Evolutionary conservation across 2,797 vertebrate genomes (phyloP).

Genomic region (Benthosema pterotum): DNA sequence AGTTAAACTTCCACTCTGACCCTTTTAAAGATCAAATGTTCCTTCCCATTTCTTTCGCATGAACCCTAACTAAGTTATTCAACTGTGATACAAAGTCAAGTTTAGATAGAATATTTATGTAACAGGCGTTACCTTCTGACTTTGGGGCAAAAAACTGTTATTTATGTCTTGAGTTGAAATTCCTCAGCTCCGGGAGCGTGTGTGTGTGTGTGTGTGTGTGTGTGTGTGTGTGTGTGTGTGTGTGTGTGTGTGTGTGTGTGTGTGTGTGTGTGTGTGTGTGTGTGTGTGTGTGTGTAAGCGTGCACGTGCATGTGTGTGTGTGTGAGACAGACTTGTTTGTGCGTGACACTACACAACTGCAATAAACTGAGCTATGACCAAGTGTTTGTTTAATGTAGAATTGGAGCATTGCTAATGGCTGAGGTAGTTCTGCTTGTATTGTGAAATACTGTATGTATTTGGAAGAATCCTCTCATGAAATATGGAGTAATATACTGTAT

Average conservation of each 20-base stretch:
- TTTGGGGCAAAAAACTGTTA: conserved; percentile 14
- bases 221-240: too few relatives aligned
- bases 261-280: too few relatives aligned
- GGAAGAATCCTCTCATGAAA: conserved; percentile 28
- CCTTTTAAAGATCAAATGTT: conserved; percentile 62
- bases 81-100: conserved; percentile 17
- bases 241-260: too few relatives aligned
- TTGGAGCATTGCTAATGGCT: conserved; percentile 7
- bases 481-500: conserved; percentile 55
- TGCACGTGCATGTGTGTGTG: too few relatives aligned
- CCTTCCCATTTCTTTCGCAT: conserved; percentile 47
- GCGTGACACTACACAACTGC: too few relatives aligned
- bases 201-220: conserved; percentile 18
- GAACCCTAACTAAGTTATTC: conserved; percentile 16
- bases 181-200: conserved; percentile 19
- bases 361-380: conserved; percentile 12
- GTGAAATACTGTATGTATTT: conserved; percentile 39
- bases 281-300: too few relatives aligned
- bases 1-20: conserved; percentile 45
- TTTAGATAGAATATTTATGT: conserved; percentile 18
- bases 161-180: conserved; percentile 27
- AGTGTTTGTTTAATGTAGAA: conserved; percentile 12
- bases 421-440: conserved; percentile 20
- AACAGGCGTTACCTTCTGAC: conserved; percentile 19
- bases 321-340: too few relatives aligned